These are phyloP conservation scores for Blennius ocellaris DNA, from an alignment of 2,113 vertebrate species.

Conservation along the genomic window DNA sequence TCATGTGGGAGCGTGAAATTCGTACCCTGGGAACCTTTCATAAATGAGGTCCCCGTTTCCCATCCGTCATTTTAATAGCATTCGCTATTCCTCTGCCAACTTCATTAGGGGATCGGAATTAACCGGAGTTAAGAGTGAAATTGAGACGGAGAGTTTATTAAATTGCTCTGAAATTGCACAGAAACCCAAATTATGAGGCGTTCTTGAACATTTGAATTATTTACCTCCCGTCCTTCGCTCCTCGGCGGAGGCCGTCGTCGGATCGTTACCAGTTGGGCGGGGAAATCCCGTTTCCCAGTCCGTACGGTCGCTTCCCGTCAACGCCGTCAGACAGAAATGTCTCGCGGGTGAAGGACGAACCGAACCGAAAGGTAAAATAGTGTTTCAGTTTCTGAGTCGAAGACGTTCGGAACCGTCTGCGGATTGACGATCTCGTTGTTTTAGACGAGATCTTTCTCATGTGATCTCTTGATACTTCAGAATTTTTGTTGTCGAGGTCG, in stretches of 20 bases:
- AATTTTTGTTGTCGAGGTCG: no score
- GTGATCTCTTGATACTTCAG: no score
- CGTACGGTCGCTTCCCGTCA: no score
- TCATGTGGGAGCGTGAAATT: slow-evolving; percentile 4
- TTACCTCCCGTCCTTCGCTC: not conserved
- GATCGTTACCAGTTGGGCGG: no score
- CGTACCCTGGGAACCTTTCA: slow-evolving; percentile 52
- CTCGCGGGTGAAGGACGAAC: no score
- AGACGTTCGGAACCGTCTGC: no score
- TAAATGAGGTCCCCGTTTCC: slow-evolving; percentile 65
- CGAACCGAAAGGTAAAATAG: no score
- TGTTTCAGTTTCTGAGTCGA: no score
- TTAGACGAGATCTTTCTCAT: no score
- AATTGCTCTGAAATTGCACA: slow-evolving; percentile 40
- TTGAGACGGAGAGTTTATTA: slow-evolving; percentile 64
- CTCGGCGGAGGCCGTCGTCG: no score
- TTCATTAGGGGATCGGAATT: slow-evolving; percentile 66
- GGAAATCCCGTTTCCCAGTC: not conserved
- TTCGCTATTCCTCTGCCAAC: slow-evolving; percentile 54
- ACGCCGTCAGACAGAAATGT: no score
- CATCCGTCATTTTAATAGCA: slow-evolving; percentile 71
- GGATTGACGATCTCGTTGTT: no score
- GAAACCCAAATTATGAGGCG: slow-evolving; percentile 9
- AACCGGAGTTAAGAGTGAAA: slow-evolving; percentile 52
- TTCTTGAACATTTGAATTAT: not conserved